Percentiles rank a stretch among this genome's conserved stretches.
Evolutionary conservation across 1,140 invertebrate genomes (phyloP).

Genomic region (Cherax quadricarinatus): DNA sequence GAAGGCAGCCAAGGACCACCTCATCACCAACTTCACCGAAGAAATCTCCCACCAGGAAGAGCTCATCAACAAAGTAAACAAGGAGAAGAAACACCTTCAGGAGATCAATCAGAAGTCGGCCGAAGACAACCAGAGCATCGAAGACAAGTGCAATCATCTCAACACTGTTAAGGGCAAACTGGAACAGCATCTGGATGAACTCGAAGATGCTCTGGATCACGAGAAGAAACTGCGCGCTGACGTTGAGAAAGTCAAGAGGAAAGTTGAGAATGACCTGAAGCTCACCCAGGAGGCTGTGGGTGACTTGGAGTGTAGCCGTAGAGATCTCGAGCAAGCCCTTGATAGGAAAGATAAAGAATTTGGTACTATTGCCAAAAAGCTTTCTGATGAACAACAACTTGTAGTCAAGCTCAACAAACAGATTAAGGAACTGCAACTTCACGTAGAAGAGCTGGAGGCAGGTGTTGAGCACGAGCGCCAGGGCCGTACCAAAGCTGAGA

Average conservation of each 20-base stretch:
- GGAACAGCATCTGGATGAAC: constrained; percentile 44
- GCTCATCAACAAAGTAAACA: constrained; percentile 81
- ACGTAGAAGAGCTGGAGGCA: constrained; percentile 80
- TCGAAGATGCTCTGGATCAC: constrained; percentile 39
- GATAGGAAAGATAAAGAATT: constrained; percentile 80
- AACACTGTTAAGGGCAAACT: constrained; percentile 49
- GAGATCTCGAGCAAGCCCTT: constrained; percentile 79
- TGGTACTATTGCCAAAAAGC: constrained; percentile 77
- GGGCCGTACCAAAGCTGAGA: constrained; percentile 75
- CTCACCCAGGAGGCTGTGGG: constrained; percentile 31
- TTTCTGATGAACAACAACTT: constrained; percentile 82
- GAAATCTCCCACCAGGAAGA: constrained; percentile 53
- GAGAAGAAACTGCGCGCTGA: constrained; percentile 43
- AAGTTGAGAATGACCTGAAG: constrained; percentile 45
- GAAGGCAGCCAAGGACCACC: constrained; percentile 42
- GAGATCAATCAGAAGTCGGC: constrained; percentile 81
- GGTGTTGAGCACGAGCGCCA: constrained; percentile 80
- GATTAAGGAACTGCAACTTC: constrained; percentile 81
- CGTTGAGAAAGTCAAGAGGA: constrained; percentile 41
- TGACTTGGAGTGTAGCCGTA: constrained; percentile 79
- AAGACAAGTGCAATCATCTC: constrained; percentile 73
- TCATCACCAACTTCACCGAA: constrained; percentile 37
- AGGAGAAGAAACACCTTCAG: constrained; percentile 81
- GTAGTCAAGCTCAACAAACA: constrained; percentile 81
- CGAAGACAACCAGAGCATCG: constrained; percentile 75